These are phyloP conservation scores for Lasius platythorax DNA, from an alignment of 2,888 invertebrate genomes.

Conservation along the genomic window DNA sequence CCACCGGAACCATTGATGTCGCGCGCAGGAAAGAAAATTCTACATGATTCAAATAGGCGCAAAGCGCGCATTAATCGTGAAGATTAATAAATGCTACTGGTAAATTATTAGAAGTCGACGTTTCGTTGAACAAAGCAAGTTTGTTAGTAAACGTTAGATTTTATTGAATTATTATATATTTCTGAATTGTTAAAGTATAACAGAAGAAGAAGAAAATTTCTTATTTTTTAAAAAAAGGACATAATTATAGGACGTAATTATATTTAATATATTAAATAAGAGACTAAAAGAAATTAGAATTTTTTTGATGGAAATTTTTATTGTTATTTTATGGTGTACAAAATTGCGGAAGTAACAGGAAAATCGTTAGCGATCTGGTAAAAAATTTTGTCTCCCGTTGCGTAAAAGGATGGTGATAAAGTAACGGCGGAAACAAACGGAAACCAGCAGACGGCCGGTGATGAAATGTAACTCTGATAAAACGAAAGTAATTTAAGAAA, in stretches of 20 bases:
- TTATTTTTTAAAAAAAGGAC: neutral
- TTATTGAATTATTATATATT: neutral
- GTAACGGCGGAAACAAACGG: constrained; percentile 10
- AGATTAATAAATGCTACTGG: constrained; percentile 11
- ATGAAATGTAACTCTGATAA: constrained; percentile 56
- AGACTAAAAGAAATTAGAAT: neutral
- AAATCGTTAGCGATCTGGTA: neutral
- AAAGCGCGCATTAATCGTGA: neutral
- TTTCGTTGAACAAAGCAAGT: neutral
- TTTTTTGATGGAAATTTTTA: neutral
- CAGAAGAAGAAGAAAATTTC: neutral
- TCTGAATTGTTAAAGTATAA: neutral
- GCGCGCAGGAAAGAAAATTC: neutral
- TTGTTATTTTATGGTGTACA: neutral
- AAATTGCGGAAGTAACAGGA: neutral
- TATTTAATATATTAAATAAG: neutral
- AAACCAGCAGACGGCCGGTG: constrained; percentile 6
- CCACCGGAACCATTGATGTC: constrained; percentile 14
- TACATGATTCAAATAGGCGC: constrained; percentile 10
- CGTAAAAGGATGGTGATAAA: neutral
- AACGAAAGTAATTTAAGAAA: constrained; percentile 65
- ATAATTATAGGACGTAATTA: too few species aligned
- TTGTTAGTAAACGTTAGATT: neutral
- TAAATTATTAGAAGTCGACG: neutral
- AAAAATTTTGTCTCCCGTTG: constrained; percentile 25